Base-by-base conservation (phyloP, 2,797 vertebrate species). In the Sebastes hubbsi region DNA sequence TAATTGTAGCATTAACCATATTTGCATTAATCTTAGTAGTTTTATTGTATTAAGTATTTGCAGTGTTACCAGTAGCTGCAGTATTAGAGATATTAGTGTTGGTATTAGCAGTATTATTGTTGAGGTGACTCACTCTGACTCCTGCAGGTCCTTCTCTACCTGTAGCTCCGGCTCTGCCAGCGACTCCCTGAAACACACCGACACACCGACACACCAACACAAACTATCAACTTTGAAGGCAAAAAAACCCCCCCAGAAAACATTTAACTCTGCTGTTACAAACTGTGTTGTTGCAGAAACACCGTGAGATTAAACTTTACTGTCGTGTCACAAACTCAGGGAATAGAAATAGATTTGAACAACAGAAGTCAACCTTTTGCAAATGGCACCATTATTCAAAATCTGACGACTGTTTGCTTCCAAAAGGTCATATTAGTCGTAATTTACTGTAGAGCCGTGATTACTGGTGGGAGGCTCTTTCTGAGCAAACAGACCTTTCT, bases 61-160 rank as follows among this genome's bases (percentile, higher is more conserved):
- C n/a, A 22, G 52, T 22, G 52, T n/a, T 54, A 22, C 46, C 18
- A 49, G 46, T 49, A 49, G 9, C 9, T 62, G n/a, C 9, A 27
- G 4, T 36, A 14, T 22, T 18, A 54, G 52, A 22, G 52, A 22
- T n/a, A 22, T 0, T 18, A 54, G 20, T 22, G 0, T 22, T 54
- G 52, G 8, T 54, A n/a, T 54, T 0, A 54, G 16, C n/a, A 22
- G 18, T 34, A 14, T 14, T 8, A n/a, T 16, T 1, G 1, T 5
- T 6, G 13, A 22, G 11, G 3, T 1, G 32, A 85, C 94, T 98
- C 96, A 99, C 98, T 96, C 98, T 95, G 81, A 95, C 91, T 87
- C 98, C 98, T 34, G 96, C 83, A 30, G 92, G 90, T 79, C 98
- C 98, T 11, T 98, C 97, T 13, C 97, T 95, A 72, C 98, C 98